Evolutionary conservation across 2,888 invertebrate species (phyloP), one percentile per base, ranked within the genome.

Genomic region (Acleris cristana): DNA sequence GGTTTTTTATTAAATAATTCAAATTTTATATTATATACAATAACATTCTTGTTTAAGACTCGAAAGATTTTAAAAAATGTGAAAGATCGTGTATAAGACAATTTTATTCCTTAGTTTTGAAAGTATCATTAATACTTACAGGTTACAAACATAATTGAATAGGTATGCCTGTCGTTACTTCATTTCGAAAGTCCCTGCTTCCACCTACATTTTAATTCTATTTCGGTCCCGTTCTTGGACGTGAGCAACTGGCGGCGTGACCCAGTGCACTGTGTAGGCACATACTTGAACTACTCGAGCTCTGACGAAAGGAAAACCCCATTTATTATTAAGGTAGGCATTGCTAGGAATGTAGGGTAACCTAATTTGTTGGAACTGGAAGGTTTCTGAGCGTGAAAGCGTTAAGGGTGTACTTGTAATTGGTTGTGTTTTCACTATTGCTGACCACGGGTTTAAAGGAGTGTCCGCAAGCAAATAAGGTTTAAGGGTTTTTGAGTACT

Each of bases 271-370:
- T 74, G 73, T 71, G 64, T 56, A 59, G 69, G 69, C 75, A 74
- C 67, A 62, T 53, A 67, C 81, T 80, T 76, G 76, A 82, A 75
- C 76, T 72, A 75, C 76, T 79, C 72, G 75, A 74, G 71, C 63
- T 69, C 77, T 77, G 81, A 82, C 79, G 83, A 86, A 80, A 79
- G 76, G 80, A 78, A 76, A 77, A 77, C 81, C 78, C 78, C 79
- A 76, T 78, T 74, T 73, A 72, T 58, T 67, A 67, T 67, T 67
- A 58, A 67, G 62, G 53, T 54, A 67, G 63, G 57, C 62, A 58
- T 67, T 57, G 44, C 60, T 61, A 52, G 65, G 49, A 55, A 66
- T 45, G 56, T 62, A 56, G 61, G 66, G 40, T 62, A 62, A 61
- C 61, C 61, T 66, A 66, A 66, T 66, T 66, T 53, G 61, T 34